phyloP scores from a whole-genome alignment of 2,797 vertebrate genomes.

The Enteromius paludinosus region DNA sequence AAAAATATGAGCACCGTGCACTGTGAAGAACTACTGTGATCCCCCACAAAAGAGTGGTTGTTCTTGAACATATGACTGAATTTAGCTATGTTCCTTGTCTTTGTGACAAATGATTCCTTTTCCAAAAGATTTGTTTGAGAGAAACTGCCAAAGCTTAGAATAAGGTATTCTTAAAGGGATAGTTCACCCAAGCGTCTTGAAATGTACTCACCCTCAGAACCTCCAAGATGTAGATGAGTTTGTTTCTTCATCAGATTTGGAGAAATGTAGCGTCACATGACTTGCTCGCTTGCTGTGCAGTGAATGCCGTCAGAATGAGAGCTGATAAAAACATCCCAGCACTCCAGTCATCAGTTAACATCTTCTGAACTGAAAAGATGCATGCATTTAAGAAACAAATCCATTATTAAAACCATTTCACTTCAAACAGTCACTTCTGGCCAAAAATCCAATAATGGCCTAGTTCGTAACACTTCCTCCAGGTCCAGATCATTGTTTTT shows the following conservation, averaged over 20 bases:
- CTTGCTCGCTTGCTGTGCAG: not conserved
- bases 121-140: not conserved
- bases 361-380: not conserved
- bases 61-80: not conserved
- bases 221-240: not conserved
- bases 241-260: not conserved
- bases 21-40: conserved; percentile 27
- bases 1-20: not conserved
- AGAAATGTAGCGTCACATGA: not conserved
- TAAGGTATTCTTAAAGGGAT: not conserved
- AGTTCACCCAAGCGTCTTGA: not conserved
- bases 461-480: not conserved
- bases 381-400: not conserved
- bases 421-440: not conserved
- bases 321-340: not conserved
- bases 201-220: not conserved
- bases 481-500: too few relatives aligned
- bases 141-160: conserved; percentile 29
- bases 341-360: not conserved
- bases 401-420: not conserved
- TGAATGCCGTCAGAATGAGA: not conserved
- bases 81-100: not conserved
- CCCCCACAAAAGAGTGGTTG: not conserved
- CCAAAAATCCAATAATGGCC: not conserved
- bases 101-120: not conserved